These are phyloP conservation scores for Lochmaea crataegi DNA, from an alignment of 2,888 invertebrate species.

Conservation along the genomic window DNA sequence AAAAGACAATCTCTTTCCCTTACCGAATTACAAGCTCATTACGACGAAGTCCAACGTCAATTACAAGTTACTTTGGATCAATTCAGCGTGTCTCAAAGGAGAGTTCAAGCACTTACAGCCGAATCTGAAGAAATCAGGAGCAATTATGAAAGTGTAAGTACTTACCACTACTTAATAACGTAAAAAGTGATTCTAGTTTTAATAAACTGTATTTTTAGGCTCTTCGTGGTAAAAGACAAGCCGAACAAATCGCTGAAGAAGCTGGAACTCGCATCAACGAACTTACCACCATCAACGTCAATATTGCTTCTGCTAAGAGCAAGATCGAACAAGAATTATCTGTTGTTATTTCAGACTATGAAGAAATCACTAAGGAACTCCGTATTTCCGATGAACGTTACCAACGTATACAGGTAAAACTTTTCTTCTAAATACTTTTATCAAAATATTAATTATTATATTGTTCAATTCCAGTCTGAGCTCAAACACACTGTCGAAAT, in stretches of 20 bases:
- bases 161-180: not conserved
- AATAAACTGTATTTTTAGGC: slow-evolving; percentile 70
- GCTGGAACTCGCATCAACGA: slow-evolving; percentile 92
- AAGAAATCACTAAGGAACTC: slow-evolving; percentile 96
- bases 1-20: slow-evolving; percentile 96
- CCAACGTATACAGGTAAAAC: slow-evolving; percentile 82
- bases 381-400: slow-evolving; percentile 94
- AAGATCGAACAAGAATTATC: slow-evolving; percentile 95
- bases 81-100: slow-evolving; percentile 89
- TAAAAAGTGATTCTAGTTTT: not conserved
- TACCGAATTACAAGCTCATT: slow-evolving; percentile 92
- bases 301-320: slow-evolving; percentile 92
- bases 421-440: not conserved
- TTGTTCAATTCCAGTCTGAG: slow-evolving; percentile 73
- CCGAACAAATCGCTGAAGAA: slow-evolving; percentile 92
- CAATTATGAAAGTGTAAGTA: slow-evolving; percentile 83
- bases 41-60: slow-evolving; percentile 96
- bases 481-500: slow-evolving; percentile 94
- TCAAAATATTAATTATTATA: too few relatives aligned
- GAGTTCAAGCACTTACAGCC: slow-evolving; percentile 89
- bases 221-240: slow-evolving; percentile 89
- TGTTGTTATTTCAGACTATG: slow-evolving; percentile 94
- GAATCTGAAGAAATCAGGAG: slow-evolving; percentile 97
- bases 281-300: slow-evolving; percentile 93
- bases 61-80: slow-evolving; percentile 95